Base-by-base conservation (phyloP, 2,113 vertebrate genomes). In the Pomatostomus ruficeps region DNA sequence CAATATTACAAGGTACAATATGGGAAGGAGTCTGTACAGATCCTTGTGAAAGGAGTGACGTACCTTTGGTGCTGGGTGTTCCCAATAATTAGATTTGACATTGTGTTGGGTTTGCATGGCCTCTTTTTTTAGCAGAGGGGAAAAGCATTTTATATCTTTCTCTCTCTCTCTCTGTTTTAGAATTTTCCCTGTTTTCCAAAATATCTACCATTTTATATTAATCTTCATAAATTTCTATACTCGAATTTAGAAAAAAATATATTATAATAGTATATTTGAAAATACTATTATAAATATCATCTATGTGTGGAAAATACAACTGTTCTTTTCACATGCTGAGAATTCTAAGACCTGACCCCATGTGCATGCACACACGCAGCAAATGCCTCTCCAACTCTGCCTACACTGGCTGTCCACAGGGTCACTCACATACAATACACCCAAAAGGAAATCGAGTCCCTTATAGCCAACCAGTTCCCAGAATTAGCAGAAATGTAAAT, bases 81-180 rank as follows among this genome's bases (percentile, higher is more conserved):
- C 59, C n/a, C 77, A 84, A 42, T 68, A 88, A 74, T 46, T 71
- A 65, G 13, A 77, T 71, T 63, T 76, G 31, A n/a, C 42, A 42
- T 71, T 33, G 14, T 19, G 36, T 43, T 36, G 22, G 3, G 18
- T 36, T 76, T 36, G 9, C 18, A 36, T 33, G 22, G 26, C 23
- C 22, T 51, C 22, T 51, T 0, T 0, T 76, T 51, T 67, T 33
- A 31, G 26, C 22, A 16, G 21, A 0, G 2, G 6, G 4, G 2
- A 11, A n/a, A 81, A 88, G 13, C 42, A 72, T 89, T 92, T 92
- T 92, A 21, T 68, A n/a, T 59, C 26, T 63, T 20, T 61, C 40
- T 63, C 14, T 74, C 16, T 57, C 23, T 57, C 20, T 35, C 45
- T 79, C 49, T 35, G 2, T 46, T 95, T 58, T 61, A 93, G 55